Percentiles rank a stretch among this genome's conserved stretches.
phyloP scores from a whole-genome alignment of 2,888 invertebrate genomes.

The Nebria salina region DNA sequence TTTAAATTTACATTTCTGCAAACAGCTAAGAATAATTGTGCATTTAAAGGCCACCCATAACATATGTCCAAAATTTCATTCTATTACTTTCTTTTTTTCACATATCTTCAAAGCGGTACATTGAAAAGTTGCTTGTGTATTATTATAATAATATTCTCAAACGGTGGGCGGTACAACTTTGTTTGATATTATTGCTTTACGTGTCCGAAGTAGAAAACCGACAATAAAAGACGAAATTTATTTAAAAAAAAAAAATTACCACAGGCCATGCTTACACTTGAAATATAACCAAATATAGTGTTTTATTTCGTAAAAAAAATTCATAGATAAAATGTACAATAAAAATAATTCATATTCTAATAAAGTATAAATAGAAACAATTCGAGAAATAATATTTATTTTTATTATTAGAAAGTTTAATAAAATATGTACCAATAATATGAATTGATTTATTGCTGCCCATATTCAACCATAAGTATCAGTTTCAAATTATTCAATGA shows the following conservation, averaged over 20 bases:
- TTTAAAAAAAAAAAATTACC: conserved; percentile 17
- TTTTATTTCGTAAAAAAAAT: neutral
- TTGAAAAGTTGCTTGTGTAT: conserved; percentile 38
- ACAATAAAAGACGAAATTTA: conserved; percentile 33
- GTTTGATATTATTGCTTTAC: conserved; percentile 4
- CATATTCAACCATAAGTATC: neutral
- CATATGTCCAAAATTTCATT: neutral
- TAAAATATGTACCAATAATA: neutral
- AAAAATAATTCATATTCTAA: neutral
- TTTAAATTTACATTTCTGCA: too few relatives aligned
- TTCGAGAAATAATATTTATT: neutral
- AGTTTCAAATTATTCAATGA: conserved; percentile 1
- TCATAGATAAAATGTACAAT: neutral
- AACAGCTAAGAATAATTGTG: too few relatives aligned
- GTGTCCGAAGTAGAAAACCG: neutral
- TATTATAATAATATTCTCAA: conserved; percentile 45
- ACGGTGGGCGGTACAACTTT: conserved; percentile 38
- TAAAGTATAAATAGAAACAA: neutral
- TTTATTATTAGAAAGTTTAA: conserved; percentile 1
- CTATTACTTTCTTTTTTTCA: conserved; percentile 15
- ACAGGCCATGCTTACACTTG: conserved; percentile 26
- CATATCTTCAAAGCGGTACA: conserved; percentile 24
- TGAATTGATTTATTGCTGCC: neutral
- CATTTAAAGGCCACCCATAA: too few relatives aligned
- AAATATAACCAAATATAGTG: neutral